phyloP scores from a whole-genome alignment of 2,888 invertebrate genomes.

The Scaptodrosophila latifasciaeformis region DNA sequence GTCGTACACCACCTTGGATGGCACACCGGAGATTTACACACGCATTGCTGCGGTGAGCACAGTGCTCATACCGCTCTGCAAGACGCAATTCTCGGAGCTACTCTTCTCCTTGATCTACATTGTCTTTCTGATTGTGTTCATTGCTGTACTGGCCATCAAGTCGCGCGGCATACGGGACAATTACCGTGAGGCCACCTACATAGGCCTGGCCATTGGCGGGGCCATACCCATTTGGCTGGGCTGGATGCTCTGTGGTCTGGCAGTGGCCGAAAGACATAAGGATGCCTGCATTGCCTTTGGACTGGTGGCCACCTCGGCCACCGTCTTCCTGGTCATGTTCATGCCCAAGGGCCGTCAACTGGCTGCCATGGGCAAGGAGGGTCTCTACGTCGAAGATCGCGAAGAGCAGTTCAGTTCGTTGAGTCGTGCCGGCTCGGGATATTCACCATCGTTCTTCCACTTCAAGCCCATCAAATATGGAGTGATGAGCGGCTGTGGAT shows the following conservation, averaged over 20 bases:
- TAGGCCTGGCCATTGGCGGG: constrained; percentile 90
- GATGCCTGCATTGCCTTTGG: constrained; percentile 94
- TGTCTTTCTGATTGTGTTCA: constrained; percentile 88
- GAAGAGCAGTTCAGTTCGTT: constrained; percentile 89
- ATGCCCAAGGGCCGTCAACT: constrained; percentile 93
- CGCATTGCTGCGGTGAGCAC: constrained; percentile 71
- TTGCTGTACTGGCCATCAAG: constrained; percentile 88
- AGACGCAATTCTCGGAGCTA: constrained; percentile 82
- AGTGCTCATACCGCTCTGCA: constrained; percentile 77
- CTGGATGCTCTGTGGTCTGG: constrained; percentile 88
- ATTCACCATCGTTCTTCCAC: constrained; percentile 94
- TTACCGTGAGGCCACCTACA: constrained; percentile 94
- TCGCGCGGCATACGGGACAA: constrained; percentile 93
- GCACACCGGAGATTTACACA: constrained; percentile 66
- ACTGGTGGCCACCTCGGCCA: constrained; percentile 87
- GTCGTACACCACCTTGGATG: constrained; percentile 52
- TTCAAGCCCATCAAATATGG: constrained; percentile 91
- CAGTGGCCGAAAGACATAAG: constrained; percentile 85
- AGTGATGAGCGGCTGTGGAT: constrained; percentile 77
- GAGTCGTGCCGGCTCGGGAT: constrained; percentile 86
- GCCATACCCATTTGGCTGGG: constrained; percentile 91
- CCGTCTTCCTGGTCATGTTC: constrained; percentile 94
- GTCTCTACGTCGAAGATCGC: constrained; percentile 86
- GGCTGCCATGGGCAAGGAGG: constrained; percentile 93
- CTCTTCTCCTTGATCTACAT: constrained; percentile 88